Conservation (phyloP, 2,888 invertebrate genomes). For the Falcaria lacertinaria region DNA sequence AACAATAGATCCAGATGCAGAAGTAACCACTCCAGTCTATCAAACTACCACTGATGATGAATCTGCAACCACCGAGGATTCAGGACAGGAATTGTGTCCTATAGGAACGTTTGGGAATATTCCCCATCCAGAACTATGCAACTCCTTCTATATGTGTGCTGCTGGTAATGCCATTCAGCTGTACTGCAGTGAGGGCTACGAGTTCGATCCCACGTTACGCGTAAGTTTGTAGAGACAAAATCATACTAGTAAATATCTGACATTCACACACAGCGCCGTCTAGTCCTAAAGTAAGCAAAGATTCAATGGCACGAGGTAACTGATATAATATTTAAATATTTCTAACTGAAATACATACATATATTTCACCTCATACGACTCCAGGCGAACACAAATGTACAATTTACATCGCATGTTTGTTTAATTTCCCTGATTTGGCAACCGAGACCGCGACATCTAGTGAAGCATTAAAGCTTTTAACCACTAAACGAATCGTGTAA, state of each 20-base stretch:
- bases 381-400: no score
- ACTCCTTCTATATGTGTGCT: constrained; percentile 38
- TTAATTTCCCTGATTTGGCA: no score
- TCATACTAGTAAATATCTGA: background rate
- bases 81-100: constrained; percentile 21
- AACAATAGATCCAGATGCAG: background rate
- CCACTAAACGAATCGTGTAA: no score
- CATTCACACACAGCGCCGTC: no score
- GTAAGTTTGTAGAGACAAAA: constrained; percentile 14
- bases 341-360: no score
- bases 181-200: background rate
- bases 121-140: constrained; percentile 36
- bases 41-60: constrained; percentile 2
- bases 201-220: constrained; percentile 7
- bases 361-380: no score
- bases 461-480: no score
- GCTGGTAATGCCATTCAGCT: constrained; percentile 21
- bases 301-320: no score
- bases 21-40: background rate
- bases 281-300: no score
- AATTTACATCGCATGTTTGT: no score
- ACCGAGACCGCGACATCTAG: no score
- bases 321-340: no score
- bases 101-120: constrained; percentile 31
- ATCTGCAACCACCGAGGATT: background rate